phyloP scores from a whole-genome alignment of 2,113 vertebrate species.

The Vulpes ferrilata region DNA sequence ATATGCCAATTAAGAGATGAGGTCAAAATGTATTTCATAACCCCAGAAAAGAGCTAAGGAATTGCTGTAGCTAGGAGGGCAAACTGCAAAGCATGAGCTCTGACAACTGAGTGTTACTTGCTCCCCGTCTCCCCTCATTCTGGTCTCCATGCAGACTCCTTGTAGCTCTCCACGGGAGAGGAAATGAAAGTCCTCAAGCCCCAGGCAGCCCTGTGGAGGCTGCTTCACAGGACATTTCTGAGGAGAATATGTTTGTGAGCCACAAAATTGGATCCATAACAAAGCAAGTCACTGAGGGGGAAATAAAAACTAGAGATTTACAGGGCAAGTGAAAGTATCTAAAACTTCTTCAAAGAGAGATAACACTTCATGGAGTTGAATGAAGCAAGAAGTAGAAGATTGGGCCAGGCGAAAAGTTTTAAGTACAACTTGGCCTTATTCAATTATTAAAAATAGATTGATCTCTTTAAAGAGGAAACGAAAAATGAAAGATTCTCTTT shows the following conservation, averaged over 20 bases:
- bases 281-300: constrained; percentile 51
- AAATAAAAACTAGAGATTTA: constrained; percentile 65
- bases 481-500: neutral
- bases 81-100: neutral
- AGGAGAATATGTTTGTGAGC: constrained; percentile 71
- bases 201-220: constrained; percentile 56
- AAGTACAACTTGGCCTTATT: neutral
- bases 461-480: neutral
- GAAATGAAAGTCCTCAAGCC: constrained; percentile 63
- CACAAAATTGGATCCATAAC: constrained; percentile 77
- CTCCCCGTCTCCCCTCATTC: neutral
- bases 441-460: neutral
- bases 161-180: neutral
- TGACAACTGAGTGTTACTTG: neutral
- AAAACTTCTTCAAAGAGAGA: neutral
- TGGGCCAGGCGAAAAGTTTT: neutral
- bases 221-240: constrained; percentile 70
- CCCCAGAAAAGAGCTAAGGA: constrained; percentile 42
- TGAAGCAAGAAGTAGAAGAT: neutral
- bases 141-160: neutral
- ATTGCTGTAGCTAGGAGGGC: neutral
- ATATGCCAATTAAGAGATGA: constrained; percentile 54
- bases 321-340: neutral
- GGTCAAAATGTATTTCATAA: constrained; percentile 51
- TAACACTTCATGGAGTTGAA: neutral